These are phyloP conservation scores for Whitmania pigra DNA, from an alignment of 1,140 invertebrate species.

Conservation along the genomic window DNA sequence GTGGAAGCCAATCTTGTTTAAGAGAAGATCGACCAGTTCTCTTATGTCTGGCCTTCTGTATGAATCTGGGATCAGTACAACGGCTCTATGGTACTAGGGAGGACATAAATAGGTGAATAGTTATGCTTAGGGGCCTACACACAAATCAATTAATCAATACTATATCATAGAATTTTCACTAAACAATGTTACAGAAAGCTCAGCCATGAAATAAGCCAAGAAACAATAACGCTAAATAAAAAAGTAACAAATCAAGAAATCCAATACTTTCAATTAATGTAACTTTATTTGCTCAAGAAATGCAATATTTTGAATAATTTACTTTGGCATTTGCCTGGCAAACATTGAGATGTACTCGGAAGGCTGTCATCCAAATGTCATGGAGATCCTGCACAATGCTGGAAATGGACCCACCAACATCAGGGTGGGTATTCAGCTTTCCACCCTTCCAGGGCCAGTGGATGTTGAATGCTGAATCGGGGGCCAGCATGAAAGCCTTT, in stretches of 20 bases:
- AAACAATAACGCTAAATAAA: too few species aligned
- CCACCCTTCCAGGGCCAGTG: constrained; percentile 77
- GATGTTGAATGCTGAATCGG: constrained; percentile 56
- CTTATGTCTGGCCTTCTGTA: constrained; percentile 75
- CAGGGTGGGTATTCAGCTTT: constrained; percentile 68
- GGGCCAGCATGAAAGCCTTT: constrained; percentile 58
- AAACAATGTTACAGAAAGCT: too few species aligned
- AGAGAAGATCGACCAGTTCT: constrained; percentile 65
- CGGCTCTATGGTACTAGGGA: constrained; percentile 60
- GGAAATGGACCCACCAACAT: constrained; percentile 68
- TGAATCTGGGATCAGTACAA: constrained; percentile 78
- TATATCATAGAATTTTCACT: too few species aligned
- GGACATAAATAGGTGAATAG: too few species aligned
- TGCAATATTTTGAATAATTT: constrained; percentile 20
- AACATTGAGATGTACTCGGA: constrained; percentile 63
- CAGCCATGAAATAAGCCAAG: too few species aligned
- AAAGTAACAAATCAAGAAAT: too few species aligned
- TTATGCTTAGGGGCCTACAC: too few species aligned
- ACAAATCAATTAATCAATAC: too few species aligned
- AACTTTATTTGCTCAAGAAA: neutral
- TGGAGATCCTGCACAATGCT: constrained; percentile 70
- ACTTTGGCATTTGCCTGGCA: constrained; percentile 59
- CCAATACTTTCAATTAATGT: too few species aligned
- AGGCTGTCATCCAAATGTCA: constrained; percentile 69
- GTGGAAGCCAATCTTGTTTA: constrained; percentile 71